phyloP scores from a whole-genome alignment of 2,888 invertebrate genomes.

The Drosophila sordidapex region DNA sequence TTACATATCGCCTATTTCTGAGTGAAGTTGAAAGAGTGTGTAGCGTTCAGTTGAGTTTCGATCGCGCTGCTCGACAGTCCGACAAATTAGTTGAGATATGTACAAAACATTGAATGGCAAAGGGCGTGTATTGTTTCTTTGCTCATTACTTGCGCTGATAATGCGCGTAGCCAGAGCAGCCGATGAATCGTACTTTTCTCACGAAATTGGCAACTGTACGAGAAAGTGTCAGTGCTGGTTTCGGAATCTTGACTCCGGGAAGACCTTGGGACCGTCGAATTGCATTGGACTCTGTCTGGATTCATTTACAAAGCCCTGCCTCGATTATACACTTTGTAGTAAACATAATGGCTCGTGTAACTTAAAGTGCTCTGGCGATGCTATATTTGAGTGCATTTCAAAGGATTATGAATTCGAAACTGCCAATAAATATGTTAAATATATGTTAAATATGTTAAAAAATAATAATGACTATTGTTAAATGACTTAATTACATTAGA shows the following conservation, averaged over 20 bases:
- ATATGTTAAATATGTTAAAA: too few species aligned
- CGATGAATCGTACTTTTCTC: conserved; percentile 11
- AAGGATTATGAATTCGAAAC: not conserved
- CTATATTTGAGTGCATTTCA: conserved; percentile 20
- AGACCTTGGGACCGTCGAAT: conserved; percentile 6
- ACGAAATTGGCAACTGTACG: conserved; percentile 11
- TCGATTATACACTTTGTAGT: conserved; percentile 18
- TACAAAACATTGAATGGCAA: not conserved
- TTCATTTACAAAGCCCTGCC: conserved; percentile 35
- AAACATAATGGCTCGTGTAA: conserved; percentile 6
- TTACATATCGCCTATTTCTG: conserved; percentile 21
- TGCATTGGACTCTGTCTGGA: conserved; percentile 28
- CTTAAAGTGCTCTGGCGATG: conserved; percentile 12
- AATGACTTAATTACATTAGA: not conserved
- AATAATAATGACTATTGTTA: not conserved
- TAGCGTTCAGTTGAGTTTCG: conserved; percentile 32
- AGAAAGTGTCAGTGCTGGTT: conserved; percentile 39
- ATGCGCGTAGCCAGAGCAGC: not conserved
- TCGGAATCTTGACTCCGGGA: conserved; percentile 8
- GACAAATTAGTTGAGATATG: not conserved
- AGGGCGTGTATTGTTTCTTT: not conserved
- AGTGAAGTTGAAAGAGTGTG: conserved; percentile 8
- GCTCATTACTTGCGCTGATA: conserved; percentile 20
- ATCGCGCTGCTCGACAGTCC: conserved; percentile 19
- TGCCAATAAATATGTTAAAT: too few species aligned